Evolutionary conservation across 37 sponge, comb jelly and placozoan species (phyloP).

Genomic region (Spongilla lacustris): DNA sequence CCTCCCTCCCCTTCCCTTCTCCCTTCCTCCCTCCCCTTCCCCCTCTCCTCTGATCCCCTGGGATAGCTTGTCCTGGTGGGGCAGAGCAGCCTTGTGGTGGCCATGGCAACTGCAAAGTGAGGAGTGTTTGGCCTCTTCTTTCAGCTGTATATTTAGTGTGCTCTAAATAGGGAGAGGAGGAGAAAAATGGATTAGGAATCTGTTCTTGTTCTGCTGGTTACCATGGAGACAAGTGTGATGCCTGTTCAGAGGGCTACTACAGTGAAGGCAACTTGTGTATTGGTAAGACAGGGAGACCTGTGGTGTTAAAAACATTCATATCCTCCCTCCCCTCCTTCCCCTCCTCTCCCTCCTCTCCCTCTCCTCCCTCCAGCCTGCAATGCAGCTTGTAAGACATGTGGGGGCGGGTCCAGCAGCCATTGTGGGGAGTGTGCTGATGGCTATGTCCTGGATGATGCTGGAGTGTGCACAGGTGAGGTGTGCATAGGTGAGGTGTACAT

Average conservation of each 20-base stretch:
- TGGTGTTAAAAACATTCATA: too few relatives aligned
- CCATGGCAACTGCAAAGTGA: constrained; percentile 81
- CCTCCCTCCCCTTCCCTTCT: too few relatives aligned
- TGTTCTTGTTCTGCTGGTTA: constrained; percentile 83
- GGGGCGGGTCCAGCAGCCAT: constrained; percentile 11
- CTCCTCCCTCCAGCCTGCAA: constrained; percentile 63
- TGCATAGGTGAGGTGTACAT: neutral
- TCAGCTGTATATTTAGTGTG: neutral
- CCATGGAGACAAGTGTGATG: constrained; percentile 74
- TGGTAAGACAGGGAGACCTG: constrained; percentile 29
- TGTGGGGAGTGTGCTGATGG: constrained; percentile 79
- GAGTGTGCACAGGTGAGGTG: constrained; percentile 48
- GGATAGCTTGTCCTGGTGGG: constrained; percentile 88
- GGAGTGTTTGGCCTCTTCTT: neutral
- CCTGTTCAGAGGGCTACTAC: constrained; percentile 62
- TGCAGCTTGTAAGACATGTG: constrained; percentile 69
- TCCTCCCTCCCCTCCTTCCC: neutral
- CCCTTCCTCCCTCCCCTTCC: neutral
- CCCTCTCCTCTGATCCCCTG: neutral
- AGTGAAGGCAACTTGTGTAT: constrained; percentile 27
- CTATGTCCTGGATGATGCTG: constrained; percentile 56
- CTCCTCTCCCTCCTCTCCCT: neutral
- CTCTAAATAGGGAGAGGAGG: constrained; percentile 67
- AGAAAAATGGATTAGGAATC: constrained; percentile 69
- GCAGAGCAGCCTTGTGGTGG: constrained; percentile 76